A percentile compares a stretch with the other conserved stretches of the same genome.
phyloP scores from a whole-genome alignment of 2,797 vertebrate genomes.

The Peromyscus aztecus region DNA sequence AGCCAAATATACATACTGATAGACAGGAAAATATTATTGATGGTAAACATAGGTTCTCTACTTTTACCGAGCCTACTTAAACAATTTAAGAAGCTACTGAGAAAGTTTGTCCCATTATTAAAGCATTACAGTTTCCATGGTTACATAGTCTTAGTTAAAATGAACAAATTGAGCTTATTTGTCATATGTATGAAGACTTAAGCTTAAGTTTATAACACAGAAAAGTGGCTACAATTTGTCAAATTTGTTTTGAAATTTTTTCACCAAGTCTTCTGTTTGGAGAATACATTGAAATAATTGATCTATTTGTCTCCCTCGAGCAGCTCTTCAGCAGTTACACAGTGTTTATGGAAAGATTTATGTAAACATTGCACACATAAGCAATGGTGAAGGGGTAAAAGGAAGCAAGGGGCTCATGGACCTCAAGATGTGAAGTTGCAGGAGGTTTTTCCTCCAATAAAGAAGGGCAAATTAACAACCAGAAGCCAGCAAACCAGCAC shows the following conservation, averaged over 20 bases:
- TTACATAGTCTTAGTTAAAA: not conserved
- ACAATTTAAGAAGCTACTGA: not conserved
- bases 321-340: not conserved
- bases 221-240: not conserved
- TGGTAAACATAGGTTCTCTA: not conserved
- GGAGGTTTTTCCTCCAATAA: not conserved
- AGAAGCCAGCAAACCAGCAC: not conserved
- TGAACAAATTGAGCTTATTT: not conserved
- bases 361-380: not conserved
- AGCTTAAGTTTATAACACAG: not conserved
- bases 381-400: not conserved
- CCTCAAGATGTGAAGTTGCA: not conserved
- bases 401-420: not conserved
- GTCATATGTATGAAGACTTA: not conserved
- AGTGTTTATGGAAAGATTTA: not conserved
- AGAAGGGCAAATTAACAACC: not conserved
- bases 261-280: not conserved
- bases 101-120: not conserved
- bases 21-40: not conserved
- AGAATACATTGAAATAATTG: slow-evolving; percentile 1
- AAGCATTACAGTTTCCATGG: not conserved
- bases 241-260: not conserved
- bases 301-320: not conserved
- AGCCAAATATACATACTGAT: not conserved
- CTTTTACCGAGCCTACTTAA: not conserved